phyloP scores from a whole-genome alignment of 2,113 vertebrate species.

The Daubentonia madagascariensis region DNA sequence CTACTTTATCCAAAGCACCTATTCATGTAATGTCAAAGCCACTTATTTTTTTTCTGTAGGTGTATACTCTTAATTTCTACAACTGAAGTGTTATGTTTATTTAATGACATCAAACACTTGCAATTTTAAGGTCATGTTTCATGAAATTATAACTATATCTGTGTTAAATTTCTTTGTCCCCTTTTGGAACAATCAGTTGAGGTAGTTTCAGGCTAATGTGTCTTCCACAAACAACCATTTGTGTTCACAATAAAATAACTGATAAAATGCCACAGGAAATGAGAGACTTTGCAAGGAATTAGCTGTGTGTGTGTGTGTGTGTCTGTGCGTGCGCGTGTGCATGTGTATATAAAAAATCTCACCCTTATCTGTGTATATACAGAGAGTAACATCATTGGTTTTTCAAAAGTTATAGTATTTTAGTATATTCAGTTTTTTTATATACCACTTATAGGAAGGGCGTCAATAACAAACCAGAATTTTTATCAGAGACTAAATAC shows the following conservation, averaged over 20 bases:
- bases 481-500: neutral
- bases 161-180: conserved; percentile 5
- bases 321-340: neutral
- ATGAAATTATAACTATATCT: conserved; percentile 17
- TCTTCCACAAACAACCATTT: conserved; percentile 34
- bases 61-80: conserved; percentile 14
- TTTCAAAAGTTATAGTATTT: neutral
- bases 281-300: neutral
- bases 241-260: conserved; percentile 35
- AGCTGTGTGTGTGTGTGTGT: rapidly evolving
- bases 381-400: neutral
- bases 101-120: conserved; percentile 17
- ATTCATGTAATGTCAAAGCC: neutral
- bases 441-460: neutral
- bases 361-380: neutral
- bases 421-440: neutral
- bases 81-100: conserved; percentile 1
- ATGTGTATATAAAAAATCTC: neutral
- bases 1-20: neutral
- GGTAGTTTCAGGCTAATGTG: neutral
- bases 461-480: neutral
- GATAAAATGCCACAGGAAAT: neutral
- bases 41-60: neutral
- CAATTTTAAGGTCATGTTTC: conserved; percentile 33
- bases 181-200: neutral